Evolutionary conservation across 2,113 vertebrate species (phyloP), one percentile per base, ranked within the genome.

Genomic region (Erinaceus europaeus): DNA sequence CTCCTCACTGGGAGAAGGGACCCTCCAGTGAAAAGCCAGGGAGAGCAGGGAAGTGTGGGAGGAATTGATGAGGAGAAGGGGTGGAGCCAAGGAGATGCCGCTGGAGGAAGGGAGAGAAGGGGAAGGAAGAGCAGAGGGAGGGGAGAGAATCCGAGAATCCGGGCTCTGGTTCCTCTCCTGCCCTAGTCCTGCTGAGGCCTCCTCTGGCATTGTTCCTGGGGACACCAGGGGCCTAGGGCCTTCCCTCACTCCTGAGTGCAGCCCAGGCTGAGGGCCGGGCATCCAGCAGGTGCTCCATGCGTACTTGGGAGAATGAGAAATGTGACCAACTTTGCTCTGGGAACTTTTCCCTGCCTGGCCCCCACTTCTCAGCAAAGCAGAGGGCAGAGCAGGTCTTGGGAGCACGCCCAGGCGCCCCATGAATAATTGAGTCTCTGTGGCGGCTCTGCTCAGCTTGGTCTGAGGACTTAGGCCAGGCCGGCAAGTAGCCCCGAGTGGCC

Each of bases 21-120:
- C 88, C 91, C 92, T 95, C 86, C 88, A 92, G 86, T 71, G 91
- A 95, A 91, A 88, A 93, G 94, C 93, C 88, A 53, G 93, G 82
- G 94, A 92, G 64, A 93, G 93, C 90, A 55, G 91, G 94, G 94
- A 83, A 94, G 93, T 90, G 94, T 94, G 92, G 93, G 94, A 93
- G 84, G 92, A 95, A 95, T 93, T 94, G 93, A 95, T 94, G 94
- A 89, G 78, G 73, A 93, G 91, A 93, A 93, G 92, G 91, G 95
- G 92, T 72, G 93, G 92, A 90, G 93, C 93, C 92, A 90, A 92
- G 91, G 64, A 92, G 93, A 84, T 73, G 93, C 95, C 76, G 92
- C 86, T 55, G 9, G 87, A 92, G 89, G 90, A 90, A 75, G 86
- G 84, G 89, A 62, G 73, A 94, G 88, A n/a, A n/a, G n/a, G n/a